Base-by-base conservation (phyloP, 2,797 vertebrate genomes). In the Setipinna tenuifilis region DNA sequence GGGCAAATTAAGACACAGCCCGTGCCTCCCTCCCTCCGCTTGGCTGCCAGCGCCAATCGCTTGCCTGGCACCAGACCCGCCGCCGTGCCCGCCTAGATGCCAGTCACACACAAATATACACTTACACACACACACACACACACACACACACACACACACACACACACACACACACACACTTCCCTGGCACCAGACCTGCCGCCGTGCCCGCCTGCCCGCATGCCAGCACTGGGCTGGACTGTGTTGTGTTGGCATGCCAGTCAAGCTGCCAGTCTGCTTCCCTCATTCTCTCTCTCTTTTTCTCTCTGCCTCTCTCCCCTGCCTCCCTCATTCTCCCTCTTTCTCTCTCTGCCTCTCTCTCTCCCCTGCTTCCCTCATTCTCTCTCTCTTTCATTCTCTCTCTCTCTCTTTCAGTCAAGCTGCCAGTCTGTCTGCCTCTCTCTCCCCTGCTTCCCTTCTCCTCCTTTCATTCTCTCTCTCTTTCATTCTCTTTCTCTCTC, bases 1-100 rank as follows among this genome's bases (percentile, higher is more conserved):
- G 93, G 92, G 92, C 93, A 96, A 94, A 95, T 96, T 94, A 95
- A 95, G 94, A 95, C 93, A 92, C 93, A 95, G 94, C 93, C 94
- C 93, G 94, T 87, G 90, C n/a, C n/a, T n/a, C n/a, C n/a, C n/a
- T n/a, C n/a, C 92, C 91, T 91, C 86, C 83, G 89, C 91, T 92
- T 88, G 89, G 90, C 92, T 88, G 68, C 89, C 88, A 91, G 92
- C 92, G 91, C 93, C 92, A 92, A 93, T 94, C 91, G 89, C 92
- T 91, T 92, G 91, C 93, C 93, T 88, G 88, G 91, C 91, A 71
- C 28, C 23, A 71, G 12, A 31, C 11, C 23, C 65, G 12, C 23
- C 25, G 28, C 65, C 65, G 28, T 89, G 89, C 25, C 25, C 92
- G 46, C 46, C 46, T 48, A 48, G 46, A 3, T 48, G 46, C 46